Evolutionary conservation across 1,140 invertebrate genomes (phyloP), one percentile per base, ranked within the genome.

Genomic region (Stegodyphus dumicola): DNA sequence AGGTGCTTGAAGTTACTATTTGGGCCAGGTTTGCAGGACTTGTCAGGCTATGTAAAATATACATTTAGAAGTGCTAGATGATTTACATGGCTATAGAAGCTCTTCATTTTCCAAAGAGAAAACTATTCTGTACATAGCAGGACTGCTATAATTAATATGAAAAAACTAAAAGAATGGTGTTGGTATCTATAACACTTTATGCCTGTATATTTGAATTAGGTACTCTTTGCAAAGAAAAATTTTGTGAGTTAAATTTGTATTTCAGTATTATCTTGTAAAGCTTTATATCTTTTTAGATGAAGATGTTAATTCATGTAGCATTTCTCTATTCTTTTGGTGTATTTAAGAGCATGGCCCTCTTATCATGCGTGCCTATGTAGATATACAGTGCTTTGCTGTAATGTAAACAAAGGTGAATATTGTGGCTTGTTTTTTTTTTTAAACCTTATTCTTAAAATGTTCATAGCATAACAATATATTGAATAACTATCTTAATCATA

Each of bases 191-290:
- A 33, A 33, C 33, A 33, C 3, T 33, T 33, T 3, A 33, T 33
- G 33, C 33, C 74, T 77, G 60, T 67, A 49, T 83, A 64, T 33
- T 33, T 33, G 33, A 33, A 33, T 18, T 85, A 85, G 81, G 74
- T 85, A 77, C 81, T 77, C 75, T 69, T 73, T 85, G 81, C 73
- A 77, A 70, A 69, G 70, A 81, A n/a, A 78, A 70, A 71, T 17
- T 33, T 85, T 85, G 81, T 66, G 64, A 69, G 15, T 76, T 84
- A 69, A 77, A 85, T 77, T 85, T 85, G 64, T 85, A 77, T 85
- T 76, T 69, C 81, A 85, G 81, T 85, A 85, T 85, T 85, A 85
- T 85, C 66, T 60, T 85, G 81, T 85, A 76, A 85, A 76, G 71
- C 60, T 52, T 85, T 65, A 76, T 60, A 60, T 2, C 56, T 60